These are phyloP conservation scores for Allygus modestus DNA, from an alignment of 2,888 invertebrate species.

Conservation along the genomic window DNA sequence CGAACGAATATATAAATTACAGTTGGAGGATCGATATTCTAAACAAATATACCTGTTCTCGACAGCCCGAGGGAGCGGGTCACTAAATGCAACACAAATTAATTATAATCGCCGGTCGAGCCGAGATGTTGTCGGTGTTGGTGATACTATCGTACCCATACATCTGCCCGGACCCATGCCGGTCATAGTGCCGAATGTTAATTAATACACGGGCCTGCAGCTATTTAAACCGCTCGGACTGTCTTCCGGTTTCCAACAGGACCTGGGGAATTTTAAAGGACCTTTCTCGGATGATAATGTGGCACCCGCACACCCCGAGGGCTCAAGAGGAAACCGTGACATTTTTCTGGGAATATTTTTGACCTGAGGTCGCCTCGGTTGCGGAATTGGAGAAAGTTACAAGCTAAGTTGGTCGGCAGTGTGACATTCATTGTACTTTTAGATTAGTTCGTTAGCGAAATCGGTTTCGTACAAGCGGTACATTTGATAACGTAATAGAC, in stretches of 20 bases:
- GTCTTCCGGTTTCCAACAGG: slow-evolving; percentile 9
- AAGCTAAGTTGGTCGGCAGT: not conserved
- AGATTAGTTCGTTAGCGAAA: slow-evolving; percentile 2
- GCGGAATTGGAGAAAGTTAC: slow-evolving; percentile 10
- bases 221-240: not conserved
- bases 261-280: not conserved
- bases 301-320: not conserved
- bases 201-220: slow-evolving; percentile 24
- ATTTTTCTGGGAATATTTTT: slow-evolving; percentile 10
- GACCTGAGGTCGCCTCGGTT: not conserved
- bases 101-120: not conserved
- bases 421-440: slow-evolving; percentile 26
- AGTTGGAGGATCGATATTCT: not conserved
- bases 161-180: not conserved
- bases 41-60: slow-evolving; percentile 14
- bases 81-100: slow-evolving; percentile 40
- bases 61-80: not conserved
- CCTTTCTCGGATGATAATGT: not conserved
- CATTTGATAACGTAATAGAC: no score
- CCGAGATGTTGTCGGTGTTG: not conserved
- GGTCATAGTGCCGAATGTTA: slow-evolving; percentile 18
- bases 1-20: not conserved
- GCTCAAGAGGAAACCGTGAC: not conserved
- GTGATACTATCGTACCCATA: slow-evolving; percentile 12
- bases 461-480: not conserved